Percentiles rank a stretch among this genome's conserved stretches.
phyloP scores from a whole-genome alignment of 2,888 invertebrate species.

The Athalia cordata region DNA sequence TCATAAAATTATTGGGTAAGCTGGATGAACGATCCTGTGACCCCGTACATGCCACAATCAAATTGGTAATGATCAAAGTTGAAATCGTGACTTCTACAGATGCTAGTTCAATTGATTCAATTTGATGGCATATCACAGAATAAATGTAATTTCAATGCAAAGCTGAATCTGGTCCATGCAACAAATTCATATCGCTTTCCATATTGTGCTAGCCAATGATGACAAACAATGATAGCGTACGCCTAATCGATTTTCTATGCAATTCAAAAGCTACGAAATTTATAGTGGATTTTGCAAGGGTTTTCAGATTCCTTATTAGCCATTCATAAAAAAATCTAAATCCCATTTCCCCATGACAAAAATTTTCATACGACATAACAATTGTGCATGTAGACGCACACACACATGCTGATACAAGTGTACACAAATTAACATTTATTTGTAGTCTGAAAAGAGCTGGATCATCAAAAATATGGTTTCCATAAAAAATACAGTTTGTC shows the following conservation, averaged over 20 bases:
- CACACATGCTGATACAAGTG: background rate
- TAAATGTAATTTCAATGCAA: constrained; percentile 2
- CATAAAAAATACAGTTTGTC: no score
- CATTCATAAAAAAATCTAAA: constrained; percentile 10
- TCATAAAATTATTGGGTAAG: constrained; percentile 51
- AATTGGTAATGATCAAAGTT: constrained; percentile 28
- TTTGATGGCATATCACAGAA: background rate
- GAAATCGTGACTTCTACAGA: constrained; percentile 6
- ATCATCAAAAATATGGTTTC: no score
- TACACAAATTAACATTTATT: constrained; percentile 2
- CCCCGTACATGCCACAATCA: constrained; percentile 20
- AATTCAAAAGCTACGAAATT: no score
- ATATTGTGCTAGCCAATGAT: background rate
- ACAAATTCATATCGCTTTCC: background rate
- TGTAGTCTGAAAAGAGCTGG: background rate
- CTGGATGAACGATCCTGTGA: background rate
- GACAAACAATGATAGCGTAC: constrained; percentile 21
- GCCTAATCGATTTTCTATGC: no score
- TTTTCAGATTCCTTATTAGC: constrained; percentile 1
- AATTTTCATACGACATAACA: background rate
- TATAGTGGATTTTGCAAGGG: no score
- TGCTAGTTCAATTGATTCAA: background rate
- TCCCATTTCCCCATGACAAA: background rate
- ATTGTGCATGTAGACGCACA: background rate
- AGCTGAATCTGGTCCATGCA: background rate